Conservation (phyloP, 2,888 invertebrate species). For the Cacoxenus indagator region DNA sequence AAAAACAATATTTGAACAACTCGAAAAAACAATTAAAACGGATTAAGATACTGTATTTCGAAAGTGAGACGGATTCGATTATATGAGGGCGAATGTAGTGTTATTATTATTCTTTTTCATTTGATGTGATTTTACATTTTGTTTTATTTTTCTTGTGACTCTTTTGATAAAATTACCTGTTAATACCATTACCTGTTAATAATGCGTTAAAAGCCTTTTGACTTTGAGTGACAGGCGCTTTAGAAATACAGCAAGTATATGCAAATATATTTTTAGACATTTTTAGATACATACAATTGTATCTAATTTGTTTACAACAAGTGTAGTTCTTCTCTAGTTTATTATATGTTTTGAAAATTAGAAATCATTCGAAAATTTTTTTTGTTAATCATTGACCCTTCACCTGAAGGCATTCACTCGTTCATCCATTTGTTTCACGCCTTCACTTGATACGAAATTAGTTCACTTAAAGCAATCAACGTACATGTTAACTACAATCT, state of each 20-base stretch:
- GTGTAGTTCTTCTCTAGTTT: neutral
- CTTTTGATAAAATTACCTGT: neutral
- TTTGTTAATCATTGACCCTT: neutral
- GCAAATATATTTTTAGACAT: neutral
- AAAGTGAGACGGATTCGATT: conserved; percentile 11
- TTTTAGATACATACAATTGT: neutral
- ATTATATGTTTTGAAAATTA: neutral
- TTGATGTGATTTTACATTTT: too few species aligned
- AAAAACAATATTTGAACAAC: neutral
- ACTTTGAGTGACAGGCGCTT: neutral
- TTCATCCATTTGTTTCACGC: neutral
- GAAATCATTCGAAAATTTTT: neutral
- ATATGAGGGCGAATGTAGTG: neutral
- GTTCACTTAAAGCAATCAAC: conserved; percentile 14
- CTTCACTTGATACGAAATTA: conserved; percentile 15
- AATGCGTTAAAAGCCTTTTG: conserved; percentile 4
- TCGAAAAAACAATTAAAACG: neutral
- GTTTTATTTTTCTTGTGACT: neutral
- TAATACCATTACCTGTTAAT: neutral
- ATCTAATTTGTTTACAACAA: neutral
- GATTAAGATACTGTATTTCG: conserved; percentile 13
- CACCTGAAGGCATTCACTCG: neutral
- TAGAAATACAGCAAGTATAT: neutral
- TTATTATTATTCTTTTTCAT: neutral
- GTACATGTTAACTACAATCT: conserved; percentile 19